Evolutionary conservation across 2,888 invertebrate genomes (phyloP), one percentile per base, ranked within the genome.

Genomic region (Prenolepis imparis): DNA sequence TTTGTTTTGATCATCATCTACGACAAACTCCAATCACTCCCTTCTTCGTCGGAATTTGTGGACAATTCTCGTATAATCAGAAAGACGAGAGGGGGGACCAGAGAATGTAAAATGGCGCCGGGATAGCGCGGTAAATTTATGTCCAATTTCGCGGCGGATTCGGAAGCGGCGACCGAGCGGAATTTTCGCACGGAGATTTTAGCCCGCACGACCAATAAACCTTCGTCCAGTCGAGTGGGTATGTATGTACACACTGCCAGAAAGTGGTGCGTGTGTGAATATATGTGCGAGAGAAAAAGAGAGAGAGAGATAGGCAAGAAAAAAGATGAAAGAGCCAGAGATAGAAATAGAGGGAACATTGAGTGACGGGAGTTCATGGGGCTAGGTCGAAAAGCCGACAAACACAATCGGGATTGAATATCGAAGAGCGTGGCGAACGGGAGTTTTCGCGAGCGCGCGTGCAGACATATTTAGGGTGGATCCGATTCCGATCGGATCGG

Each of bases 131-230:
- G 88, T 87, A 92, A 92, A 93, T 93, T 92, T 92, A 92, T 92
- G 91, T 92, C 87, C 91, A 92, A 92, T 93, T 93, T 91, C 86
- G 91, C 75, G 88, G 89, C 88, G 89, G 87, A 90, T 87, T 85
- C 90, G 89, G 89, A 91, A 92, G 86, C 89, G 86, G 75, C 89
- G 88, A 80, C 48, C 87, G 84, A 88, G 83, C 89, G 87, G 89
- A 92, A 92, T 93, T 93, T 93, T 92, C 91, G 89, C 89, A 84
- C 91, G 89, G 88, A 88, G 89, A 91, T 92, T 91, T 91, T 87
- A 88, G 85, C 84, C 81, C 72, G 88, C 88, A 86, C 87, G 84
- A 87, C 86, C 91, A 91, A 92, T 93, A 93, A 93, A 93, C 80
- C 86, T 90, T 87, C 87, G 86, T 87, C 70, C 68, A 78, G 74